Conservation (phyloP, 1,140 invertebrate species). For the Brachionus rubens region DNA sequence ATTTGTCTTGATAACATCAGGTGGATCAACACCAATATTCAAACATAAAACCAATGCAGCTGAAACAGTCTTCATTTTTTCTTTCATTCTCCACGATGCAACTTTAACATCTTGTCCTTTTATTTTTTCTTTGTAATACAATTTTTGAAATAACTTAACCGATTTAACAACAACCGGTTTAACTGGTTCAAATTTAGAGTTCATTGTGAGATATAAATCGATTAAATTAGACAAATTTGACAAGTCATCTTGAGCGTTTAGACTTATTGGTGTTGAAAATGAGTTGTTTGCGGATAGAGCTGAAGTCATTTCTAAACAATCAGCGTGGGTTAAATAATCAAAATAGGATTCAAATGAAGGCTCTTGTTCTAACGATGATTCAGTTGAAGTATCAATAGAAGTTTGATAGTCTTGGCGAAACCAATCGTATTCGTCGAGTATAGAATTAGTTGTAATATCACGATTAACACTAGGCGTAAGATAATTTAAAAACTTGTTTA, state of each 20-base stretch:
- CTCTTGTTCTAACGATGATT: not conserved
- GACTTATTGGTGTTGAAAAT: not conserved
- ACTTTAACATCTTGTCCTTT: conserved; percentile 1
- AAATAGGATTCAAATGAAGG: not conserved
- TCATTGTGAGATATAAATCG: not conserved
- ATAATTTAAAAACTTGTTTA: not conserved
- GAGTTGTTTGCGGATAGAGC: not conserved
- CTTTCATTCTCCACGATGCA: conserved; percentile 44
- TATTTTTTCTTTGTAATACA: conserved; percentile 21
- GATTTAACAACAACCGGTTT: not conserved
- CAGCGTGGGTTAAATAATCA: not conserved
- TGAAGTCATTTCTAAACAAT: conserved; percentile 1
- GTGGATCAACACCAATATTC: conserved; percentile 97
- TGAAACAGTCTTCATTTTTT: conserved; percentile 91
- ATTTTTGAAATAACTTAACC: conserved; percentile 19
- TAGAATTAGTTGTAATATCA: not conserved
- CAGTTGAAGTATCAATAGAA: not conserved
- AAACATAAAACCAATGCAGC: conserved; percentile 94
- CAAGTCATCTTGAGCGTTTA: not conserved
- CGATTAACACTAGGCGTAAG: not conserved
- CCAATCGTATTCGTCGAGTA: conserved; percentile 15
- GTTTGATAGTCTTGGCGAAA: not conserved
- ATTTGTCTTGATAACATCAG: conserved; percentile 92
- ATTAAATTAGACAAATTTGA: not conserved
- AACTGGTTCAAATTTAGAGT: not conserved